These are phyloP conservation scores for Apamea crenata DNA, from an alignment of 2,888 invertebrate genomes.

Conservation along the genomic window DNA sequence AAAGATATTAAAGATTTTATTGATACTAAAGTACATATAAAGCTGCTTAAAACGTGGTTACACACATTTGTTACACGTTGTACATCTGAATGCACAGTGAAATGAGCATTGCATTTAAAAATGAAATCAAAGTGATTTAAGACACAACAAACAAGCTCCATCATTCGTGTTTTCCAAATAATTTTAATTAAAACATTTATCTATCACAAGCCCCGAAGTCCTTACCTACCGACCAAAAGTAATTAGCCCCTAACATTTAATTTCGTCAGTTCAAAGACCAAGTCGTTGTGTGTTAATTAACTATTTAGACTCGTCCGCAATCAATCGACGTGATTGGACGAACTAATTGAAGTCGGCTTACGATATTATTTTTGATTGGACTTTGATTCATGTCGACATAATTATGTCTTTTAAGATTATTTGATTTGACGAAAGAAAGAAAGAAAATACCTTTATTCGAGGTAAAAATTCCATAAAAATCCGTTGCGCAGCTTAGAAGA, in stretches of 20 bases:
- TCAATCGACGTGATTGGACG: constrained; percentile 28
- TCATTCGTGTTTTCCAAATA: constrained; percentile 6
- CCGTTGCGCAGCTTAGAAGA: background rate
- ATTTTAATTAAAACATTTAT: constrained; percentile 11
- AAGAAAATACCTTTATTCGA: background rate
- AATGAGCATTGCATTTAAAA: background rate
- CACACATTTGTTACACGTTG: too few relatives aligned
- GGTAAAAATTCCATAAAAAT: background rate
- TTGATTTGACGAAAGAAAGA: background rate
- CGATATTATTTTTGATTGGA: constrained; percentile 23
- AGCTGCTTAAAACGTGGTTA: too few relatives aligned
- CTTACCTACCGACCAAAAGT: constrained; percentile 9
- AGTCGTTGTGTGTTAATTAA: constrained; percentile 43
- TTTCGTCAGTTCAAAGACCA: constrained; percentile 45
- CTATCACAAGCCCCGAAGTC: background rate
- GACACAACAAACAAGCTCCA: background rate
- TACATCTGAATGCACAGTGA: background rate
- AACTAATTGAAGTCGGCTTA: constrained; percentile 35
- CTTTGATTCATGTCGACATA: constrained; percentile 6
- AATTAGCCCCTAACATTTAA: constrained; percentile 45
- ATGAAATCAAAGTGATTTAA: background rate
- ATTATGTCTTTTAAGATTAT: background rate
- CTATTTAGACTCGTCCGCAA: constrained; percentile 44
- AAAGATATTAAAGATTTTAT: background rate
- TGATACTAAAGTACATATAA: background rate